Conservation (phyloP, 2,113 vertebrate species). For the Ptilorrhoa leucosticta region DNA sequence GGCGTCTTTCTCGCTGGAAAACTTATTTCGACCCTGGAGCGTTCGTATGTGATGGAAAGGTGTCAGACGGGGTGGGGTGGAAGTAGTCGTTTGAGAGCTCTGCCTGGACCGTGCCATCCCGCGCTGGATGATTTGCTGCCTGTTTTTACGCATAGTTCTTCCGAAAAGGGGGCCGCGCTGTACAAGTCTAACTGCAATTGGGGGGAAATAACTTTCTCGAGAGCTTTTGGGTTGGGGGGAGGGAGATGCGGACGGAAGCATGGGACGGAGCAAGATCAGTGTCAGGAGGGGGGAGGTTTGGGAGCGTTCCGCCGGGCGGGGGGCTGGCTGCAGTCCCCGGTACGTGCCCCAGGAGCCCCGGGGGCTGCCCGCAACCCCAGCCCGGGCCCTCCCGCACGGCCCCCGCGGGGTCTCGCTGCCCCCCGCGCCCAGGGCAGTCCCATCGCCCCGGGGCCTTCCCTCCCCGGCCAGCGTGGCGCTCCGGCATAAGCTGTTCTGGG, state of each 20-base stretch:
- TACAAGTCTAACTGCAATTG: background rate
- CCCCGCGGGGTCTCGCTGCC: background rate
- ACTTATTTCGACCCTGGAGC: background rate
- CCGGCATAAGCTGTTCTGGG: rapidly evolving
- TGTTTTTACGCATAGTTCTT: background rate
- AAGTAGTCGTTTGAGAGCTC: background rate
- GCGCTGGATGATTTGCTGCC: background rate
- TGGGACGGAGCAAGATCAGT: too few species aligned
- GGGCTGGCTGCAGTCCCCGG: background rate
- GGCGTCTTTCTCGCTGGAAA: background rate
- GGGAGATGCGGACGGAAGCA: too few species aligned
- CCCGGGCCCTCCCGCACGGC: too few species aligned
- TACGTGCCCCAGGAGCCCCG: background rate
- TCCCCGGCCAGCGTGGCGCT: background rate
- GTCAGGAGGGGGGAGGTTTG: background rate
- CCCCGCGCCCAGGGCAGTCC: background rate
- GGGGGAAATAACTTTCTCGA: background rate
- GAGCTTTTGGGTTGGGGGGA: rapidly evolving
- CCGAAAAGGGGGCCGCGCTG: background rate
- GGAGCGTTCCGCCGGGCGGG: background rate
- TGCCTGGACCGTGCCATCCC: background rate
- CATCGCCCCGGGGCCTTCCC: background rate
- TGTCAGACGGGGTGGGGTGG: background rate
- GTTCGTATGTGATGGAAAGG: background rate
- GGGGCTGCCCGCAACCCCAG: too few species aligned